A percentile compares a stretch with the other conserved stretches of the same genome.
phyloP scores from a whole-genome alignment of 2,113 vertebrate species.

The Peromyscus leucopus region DNA sequence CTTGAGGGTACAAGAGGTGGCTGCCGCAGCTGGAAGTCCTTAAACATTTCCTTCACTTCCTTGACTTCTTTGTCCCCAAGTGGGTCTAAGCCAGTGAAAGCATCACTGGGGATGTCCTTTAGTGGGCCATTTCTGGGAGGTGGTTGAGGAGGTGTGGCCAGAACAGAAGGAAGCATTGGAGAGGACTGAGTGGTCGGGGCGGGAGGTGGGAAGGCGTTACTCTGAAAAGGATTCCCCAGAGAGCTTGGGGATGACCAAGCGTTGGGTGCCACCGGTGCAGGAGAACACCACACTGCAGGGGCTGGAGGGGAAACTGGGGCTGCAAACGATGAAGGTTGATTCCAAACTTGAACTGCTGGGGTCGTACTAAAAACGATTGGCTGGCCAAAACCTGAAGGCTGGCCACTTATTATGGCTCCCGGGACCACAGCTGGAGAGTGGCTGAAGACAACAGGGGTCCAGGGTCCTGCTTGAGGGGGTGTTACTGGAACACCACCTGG shows the following conservation, averaged over 20 bases:
- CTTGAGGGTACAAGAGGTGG: constrained; percentile 93
- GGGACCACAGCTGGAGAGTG: constrained; percentile 84
- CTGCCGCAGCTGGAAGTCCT: constrained; percentile 95
- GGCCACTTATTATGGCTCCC: constrained; percentile 81
- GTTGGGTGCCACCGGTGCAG: constrained; percentile 74
- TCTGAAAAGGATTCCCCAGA: constrained; percentile 91
- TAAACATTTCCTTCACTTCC: constrained; percentile 97
- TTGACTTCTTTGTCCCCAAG: constrained; percentile 95
- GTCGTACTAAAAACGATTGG: constrained; percentile 85
- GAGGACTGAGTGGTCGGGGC: constrained; percentile 7
- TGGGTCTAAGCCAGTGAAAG: constrained; percentile 95
- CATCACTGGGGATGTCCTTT: constrained; percentile 90
- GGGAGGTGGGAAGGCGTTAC: constrained; percentile 85
- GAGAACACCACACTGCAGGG: constrained; percentile 87
- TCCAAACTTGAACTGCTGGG: constrained; percentile 88
- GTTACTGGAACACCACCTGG: constrained; percentile 89
- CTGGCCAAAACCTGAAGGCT: constrained; percentile 85
- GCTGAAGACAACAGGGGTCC: constrained; percentile 87
- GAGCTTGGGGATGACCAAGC: constrained; percentile 88
- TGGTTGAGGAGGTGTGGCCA: constrained; percentile 88
- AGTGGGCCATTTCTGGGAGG: constrained; percentile 89
- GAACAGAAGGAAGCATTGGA: constrained; percentile 74
- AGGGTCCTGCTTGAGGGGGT: constrained; percentile 85
- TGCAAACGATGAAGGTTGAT: constrained; percentile 87
- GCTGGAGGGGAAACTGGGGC: constrained; percentile 82